Evolutionary conservation across 2,113 vertebrate genomes (phyloP), one percentile per base, ranked within the genome.

Genomic region (Epinephelus lanceolatus): DNA sequence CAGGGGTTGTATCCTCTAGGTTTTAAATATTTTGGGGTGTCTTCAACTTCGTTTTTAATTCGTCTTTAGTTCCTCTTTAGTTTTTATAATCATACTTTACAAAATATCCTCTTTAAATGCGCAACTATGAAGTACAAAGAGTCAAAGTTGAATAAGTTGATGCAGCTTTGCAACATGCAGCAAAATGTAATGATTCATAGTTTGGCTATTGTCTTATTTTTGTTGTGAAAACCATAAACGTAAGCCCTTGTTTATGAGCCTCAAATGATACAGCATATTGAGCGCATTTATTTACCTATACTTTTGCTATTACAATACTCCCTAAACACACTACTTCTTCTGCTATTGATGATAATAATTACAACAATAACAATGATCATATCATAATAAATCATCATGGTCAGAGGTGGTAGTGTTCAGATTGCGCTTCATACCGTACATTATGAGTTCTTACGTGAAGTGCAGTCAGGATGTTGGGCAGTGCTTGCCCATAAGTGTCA

Each of bases 401-500:
- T 27, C 17, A 25, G 5, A 8, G 18, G 27, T 12, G 37, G 8
- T 53, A 37, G n/a, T 71, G 63, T n/a, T 82, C 4, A 2, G 25
- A 71, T 71, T 1, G 49, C 9, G 67, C 0, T 1, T 25, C 13
- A 0, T 25, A 11, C 10, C 33, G 10, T n/a, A 40, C 30, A 1
- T 42, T 6, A 47, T 51, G 14, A 63, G 13, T 62, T 77, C 76
- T 95, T 96, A 98, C 98, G 97, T 99, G 97, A 80, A 99, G 93
- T 62, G 98, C 98, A 37, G 95, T 97, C 33, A 99, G 96, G 85
- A 99, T 97, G 89, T 98, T 99, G 81, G 97, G 96, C 69, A 99
- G 94, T 0, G 97, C 98, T 90, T 99, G 98, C 18, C 98, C 98
- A 0, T 99, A 99, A 0, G 98, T 99, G 92, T 99, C 97, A 65